A percentile compares a stretch with the other conserved stretches of the same genome.
phyloP scores from a whole-genome alignment of 2,888 invertebrate species.

The Epistrophe eligans region DNA sequence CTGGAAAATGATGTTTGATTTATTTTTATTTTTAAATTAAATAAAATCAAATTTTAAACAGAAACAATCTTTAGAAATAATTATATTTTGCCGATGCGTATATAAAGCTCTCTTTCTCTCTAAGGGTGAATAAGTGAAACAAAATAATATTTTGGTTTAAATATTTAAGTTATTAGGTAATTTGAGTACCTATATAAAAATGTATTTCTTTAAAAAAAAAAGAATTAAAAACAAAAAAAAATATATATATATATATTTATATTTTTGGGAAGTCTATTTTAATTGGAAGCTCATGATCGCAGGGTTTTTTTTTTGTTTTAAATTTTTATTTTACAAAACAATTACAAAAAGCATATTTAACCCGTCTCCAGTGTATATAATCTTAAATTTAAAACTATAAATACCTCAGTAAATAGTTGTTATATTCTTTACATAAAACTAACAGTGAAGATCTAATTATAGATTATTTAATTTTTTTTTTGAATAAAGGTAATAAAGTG shows the following conservation, averaged over 20 bases:
- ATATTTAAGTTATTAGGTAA: constrained; percentile 13
- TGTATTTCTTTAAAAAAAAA: background rate
- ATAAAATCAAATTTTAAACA: constrained; percentile 30
- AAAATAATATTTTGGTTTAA: constrained; percentile 40
- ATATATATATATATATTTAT: constrained; percentile 17
- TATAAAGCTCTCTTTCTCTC: constrained; percentile 73
- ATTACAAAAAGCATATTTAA: constrained; percentile 75
- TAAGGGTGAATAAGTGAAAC: constrained; percentile 69
- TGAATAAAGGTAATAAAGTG: background rate
- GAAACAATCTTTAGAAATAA: constrained; percentile 36
- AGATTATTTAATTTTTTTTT: background rate
- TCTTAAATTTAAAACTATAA: constrained; percentile 11
- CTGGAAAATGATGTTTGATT: constrained; percentile 51
- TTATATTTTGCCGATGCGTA: constrained; percentile 68
- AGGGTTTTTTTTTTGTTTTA: constrained; percentile 51
- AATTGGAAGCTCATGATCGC: constrained; percentile 68
- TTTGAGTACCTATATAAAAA: background rate
- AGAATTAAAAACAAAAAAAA: constrained; percentile 9
- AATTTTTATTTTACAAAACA: constrained; percentile 63
- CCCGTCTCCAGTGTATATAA: constrained; percentile 70
- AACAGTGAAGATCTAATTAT: constrained; percentile 6
- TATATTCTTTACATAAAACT: constrained; percentile 25
- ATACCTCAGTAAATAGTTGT: background rate
- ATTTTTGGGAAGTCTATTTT: constrained; percentile 32
- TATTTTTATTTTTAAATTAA: constrained; percentile 25